These are phyloP conservation scores for Vulpes ferrilata DNA, from an alignment of 2,113 vertebrate species.

Conservation along the genomic window DNA sequence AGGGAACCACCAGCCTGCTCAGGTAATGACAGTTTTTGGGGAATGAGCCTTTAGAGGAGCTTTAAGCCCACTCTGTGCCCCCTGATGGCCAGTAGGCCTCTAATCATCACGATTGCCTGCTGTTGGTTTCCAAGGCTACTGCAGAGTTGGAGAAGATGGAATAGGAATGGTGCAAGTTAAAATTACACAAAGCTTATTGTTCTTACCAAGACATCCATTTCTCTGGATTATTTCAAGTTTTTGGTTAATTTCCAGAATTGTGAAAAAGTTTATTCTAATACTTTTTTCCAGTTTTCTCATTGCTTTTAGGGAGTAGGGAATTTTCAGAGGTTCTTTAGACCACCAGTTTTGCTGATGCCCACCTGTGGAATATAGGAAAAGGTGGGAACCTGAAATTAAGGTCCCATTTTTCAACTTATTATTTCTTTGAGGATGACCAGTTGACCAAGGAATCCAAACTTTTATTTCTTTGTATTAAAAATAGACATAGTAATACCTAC, in stretches of 20 bases:
- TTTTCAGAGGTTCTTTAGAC: neutral
- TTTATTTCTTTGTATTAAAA: slow-evolving; percentile 46
- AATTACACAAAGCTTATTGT: neutral
- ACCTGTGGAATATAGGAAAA: neutral
- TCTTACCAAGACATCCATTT: neutral
- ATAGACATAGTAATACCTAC: neutral
- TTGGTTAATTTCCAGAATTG: slow-evolving; percentile 26
- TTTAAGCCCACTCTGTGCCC: neutral
- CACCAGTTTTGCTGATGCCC: neutral
- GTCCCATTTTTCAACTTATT: neutral
- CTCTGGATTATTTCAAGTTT: neutral
- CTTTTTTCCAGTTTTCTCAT: neutral
- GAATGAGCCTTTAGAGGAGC: neutral
- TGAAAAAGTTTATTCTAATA: neutral
- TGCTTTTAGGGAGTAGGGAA: neutral
- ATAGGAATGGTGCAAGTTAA: neutral
- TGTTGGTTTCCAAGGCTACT: neutral
- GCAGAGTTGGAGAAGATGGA: neutral
- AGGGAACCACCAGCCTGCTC: neutral
- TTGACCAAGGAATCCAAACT: neutral
- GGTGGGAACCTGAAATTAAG: neutral
- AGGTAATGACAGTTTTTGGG: neutral
- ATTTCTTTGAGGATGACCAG: neutral
- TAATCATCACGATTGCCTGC: neutral
- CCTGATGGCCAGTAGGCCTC: neutral